Percentiles rank a stretch among this genome's conserved stretches.
phyloP scores from a whole-genome alignment of 2,113 vertebrate species.

The Urocitellus parryii region DNA sequence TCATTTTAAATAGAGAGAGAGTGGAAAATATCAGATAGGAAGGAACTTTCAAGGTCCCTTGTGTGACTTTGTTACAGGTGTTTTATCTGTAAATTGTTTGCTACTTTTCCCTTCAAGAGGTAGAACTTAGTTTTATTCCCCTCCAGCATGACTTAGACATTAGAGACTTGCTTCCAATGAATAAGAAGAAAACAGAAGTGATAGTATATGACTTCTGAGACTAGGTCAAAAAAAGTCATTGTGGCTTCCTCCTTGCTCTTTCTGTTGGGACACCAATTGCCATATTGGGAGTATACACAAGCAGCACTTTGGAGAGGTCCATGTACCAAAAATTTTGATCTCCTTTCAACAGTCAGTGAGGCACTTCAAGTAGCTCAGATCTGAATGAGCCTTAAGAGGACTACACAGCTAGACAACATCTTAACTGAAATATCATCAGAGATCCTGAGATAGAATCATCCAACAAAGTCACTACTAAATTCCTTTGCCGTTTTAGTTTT shows the following conservation, averaged over 20 bases:
- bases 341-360: neutral
- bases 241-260: neutral
- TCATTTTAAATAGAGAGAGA: constrained; percentile 33
- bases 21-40: neutral
- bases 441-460: neutral
- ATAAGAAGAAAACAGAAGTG: neutral
- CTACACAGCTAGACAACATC: neutral
- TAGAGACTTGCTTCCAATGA: neutral
- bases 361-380: neutral
- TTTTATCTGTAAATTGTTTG: neutral
- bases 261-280: neutral
- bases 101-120: neutral
- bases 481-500: neutral
- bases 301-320: neutral
- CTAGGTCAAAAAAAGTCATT: neutral
- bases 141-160: neutral
- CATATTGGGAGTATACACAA: neutral
- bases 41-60: neutral
- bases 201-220: neutral
- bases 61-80: neutral
- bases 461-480: neutral
- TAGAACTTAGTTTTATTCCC: neutral
- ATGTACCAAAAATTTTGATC: neutral
- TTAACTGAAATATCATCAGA: constrained; percentile 2
- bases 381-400: neutral